These are phyloP conservation scores for Xylocopa sonorina DNA, from an alignment of 1,140 invertebrate species.

Conservation along the genomic window DNA sequence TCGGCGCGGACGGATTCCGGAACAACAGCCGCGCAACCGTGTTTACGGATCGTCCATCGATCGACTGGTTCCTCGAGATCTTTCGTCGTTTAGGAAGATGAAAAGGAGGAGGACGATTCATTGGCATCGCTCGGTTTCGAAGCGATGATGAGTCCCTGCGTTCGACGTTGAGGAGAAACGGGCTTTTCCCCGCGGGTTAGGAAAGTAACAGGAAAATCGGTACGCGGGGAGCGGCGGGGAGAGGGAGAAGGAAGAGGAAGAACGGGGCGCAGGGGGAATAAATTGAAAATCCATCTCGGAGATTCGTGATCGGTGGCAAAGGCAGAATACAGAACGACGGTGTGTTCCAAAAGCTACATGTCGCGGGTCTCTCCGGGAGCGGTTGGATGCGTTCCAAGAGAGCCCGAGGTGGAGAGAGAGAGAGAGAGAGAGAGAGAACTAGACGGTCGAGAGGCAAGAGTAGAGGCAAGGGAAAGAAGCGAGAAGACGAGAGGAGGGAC, in stretches of 20 bases:
- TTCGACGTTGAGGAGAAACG: background rate
- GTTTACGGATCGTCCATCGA: background rate
- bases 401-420: constrained; percentile 4
- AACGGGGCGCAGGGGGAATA: background rate
- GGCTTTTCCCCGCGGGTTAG: background rate
- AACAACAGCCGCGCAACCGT: background rate
- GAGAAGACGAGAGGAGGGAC: background rate
- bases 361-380: constrained; percentile 42
- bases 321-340: constrained; percentile 34
- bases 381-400: constrained; percentile 60
- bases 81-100: no score
- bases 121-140: background rate
- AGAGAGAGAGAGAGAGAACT: constrained; percentile 1
- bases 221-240: background rate
- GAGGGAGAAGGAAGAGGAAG: background rate
- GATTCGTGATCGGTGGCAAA: constrained; percentile 22
- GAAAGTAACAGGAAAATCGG: background rate
- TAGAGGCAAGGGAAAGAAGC: constrained; percentile 13
- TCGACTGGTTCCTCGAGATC: no score
- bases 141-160: no score
- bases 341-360: constrained; percentile 54
- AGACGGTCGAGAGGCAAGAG: background rate
- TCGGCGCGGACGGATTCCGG: no score
- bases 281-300: constrained; percentile 26
- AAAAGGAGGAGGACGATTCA: no score